phyloP scores from a whole-genome alignment of 35 echinoderm and acorn worm species.

The Strongylocentrotus purpuratus region DNA sequence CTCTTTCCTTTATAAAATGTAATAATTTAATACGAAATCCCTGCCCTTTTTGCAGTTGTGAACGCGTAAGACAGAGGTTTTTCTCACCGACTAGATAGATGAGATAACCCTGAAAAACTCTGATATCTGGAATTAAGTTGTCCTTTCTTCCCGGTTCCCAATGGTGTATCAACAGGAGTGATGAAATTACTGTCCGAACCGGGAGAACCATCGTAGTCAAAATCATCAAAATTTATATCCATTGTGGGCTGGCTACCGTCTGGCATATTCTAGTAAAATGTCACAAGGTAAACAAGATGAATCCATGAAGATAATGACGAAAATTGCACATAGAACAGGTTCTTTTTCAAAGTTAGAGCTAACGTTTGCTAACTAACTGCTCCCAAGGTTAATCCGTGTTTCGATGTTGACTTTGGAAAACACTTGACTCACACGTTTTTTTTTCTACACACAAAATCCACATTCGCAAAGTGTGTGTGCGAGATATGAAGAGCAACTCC shows the following conservation, averaged over 20 bases:
- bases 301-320: background rate
- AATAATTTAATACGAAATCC: too few species aligned
- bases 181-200: slow-evolving; percentile 42
- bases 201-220: slow-evolving; percentile 40
- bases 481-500: background rate
- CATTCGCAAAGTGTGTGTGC: background rate
- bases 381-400: background rate
- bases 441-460: background rate
- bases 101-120: slow-evolving; percentile 65
- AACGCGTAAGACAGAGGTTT: background rate
- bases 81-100: slow-evolving; percentile 78
- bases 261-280: slow-evolving; percentile 23
- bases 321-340: background rate
- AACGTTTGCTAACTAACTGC: background rate
- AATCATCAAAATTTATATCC: slow-evolving; percentile 45
- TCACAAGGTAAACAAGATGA: background rate
- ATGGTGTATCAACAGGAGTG: slow-evolving; percentile 34
- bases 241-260: background rate
- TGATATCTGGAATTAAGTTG: slow-evolving; percentile 1
- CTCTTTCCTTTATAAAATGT: too few species aligned
- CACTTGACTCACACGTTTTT: background rate
- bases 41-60: background rate
- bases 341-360: background rate
- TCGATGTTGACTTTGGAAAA: background rate
- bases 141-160: slow-evolving; percentile 22